A percentile compares a stretch with the other conserved stretches of the same genome.
These are phyloP conservation scores for Zosterops hypoxanthus DNA, from an alignment of 2,113 vertebrate genomes.

Conservation along the genomic window DNA sequence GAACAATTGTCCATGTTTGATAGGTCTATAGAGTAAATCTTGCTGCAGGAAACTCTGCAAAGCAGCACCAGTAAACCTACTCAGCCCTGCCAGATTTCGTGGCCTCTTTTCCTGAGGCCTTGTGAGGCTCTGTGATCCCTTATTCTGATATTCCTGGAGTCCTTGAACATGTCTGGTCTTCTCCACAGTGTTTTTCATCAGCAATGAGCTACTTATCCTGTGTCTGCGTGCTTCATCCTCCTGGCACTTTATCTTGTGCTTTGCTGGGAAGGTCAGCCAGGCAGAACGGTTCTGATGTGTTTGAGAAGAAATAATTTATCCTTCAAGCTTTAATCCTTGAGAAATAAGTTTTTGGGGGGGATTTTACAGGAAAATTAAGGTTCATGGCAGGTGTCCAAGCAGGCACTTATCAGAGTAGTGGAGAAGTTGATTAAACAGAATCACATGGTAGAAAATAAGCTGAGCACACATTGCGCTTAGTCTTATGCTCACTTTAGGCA, in stretches of 20 bases:
- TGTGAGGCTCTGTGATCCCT: background rate
- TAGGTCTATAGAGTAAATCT: background rate
- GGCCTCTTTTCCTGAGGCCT: background rate
- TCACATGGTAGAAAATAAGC: constrained; percentile 35
- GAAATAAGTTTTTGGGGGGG: constrained; percentile 17
- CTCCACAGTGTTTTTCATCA: background rate
- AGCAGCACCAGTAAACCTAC: background rate
- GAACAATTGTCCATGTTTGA: background rate
- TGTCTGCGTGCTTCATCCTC: background rate
- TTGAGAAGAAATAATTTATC: constrained; percentile 30
- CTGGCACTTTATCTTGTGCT: background rate
- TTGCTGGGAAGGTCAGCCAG: constrained; percentile 15
- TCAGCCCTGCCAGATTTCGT: background rate
- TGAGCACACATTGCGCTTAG: background rate
- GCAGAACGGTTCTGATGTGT: background rate
- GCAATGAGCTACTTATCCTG: background rate
- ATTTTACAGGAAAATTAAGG: constrained; percentile 39
- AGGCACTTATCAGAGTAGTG: background rate
- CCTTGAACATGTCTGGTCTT: background rate
- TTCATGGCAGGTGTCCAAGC: constrained; percentile 28
- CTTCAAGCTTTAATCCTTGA: constrained; percentile 52
- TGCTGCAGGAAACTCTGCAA: background rate
- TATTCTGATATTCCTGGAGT: background rate
- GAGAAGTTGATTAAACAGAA: constrained; percentile 31
- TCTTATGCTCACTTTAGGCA: background rate